Conservation (phyloP, 2,888 invertebrate species). For the Nemoura dubitans region DNA sequence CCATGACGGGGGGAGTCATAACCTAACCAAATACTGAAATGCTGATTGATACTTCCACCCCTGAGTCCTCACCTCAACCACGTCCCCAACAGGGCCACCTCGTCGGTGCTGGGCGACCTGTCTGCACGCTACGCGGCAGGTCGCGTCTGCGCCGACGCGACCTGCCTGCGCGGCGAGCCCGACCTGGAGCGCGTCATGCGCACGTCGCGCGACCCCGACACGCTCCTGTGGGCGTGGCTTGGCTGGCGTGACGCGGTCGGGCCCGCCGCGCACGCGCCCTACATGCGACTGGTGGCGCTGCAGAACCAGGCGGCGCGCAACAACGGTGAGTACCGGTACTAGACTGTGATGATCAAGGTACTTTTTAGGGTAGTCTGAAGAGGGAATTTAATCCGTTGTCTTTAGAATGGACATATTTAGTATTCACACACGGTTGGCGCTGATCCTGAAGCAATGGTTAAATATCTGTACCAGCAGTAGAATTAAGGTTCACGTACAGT, state of each 20-base stretch:
- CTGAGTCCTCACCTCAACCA: no score
- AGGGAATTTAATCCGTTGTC: no score
- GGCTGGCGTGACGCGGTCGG: slow-evolving; percentile 74
- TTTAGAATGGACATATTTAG: no score
- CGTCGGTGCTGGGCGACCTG: slow-evolving; percentile 64
- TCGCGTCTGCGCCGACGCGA: slow-evolving; percentile 64
- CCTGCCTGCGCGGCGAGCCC: slow-evolving; percentile 69
- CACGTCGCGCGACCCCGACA: slow-evolving; percentile 56
- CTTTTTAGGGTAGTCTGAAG: no score
- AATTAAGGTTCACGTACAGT: no score
- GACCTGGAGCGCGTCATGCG: slow-evolving; percentile 70
- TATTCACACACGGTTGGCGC: no score
- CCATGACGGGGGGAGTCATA: no score
- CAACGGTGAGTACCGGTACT: slow-evolving; percentile 64
- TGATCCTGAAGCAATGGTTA: no score
- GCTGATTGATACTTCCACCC: no score
- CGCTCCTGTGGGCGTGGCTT: slow-evolving; percentile 71
- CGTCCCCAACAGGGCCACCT: slow-evolving; percentile 60
- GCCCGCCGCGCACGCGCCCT: slow-evolving; percentile 65
- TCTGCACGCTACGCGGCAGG: slow-evolving; percentile 68
- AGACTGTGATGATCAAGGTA: not conserved
- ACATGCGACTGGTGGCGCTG: slow-evolving; percentile 64
- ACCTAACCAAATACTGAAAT: no score
- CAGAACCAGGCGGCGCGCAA: slow-evolving; percentile 71
- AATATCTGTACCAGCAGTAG: no score